A percentile compares a stretch with the other conserved stretches of the same genome.
These are phyloP conservation scores for Dryadula phaetusa DNA, from an alignment of 2,888 invertebrate genomes.

Conservation along the genomic window DNA sequence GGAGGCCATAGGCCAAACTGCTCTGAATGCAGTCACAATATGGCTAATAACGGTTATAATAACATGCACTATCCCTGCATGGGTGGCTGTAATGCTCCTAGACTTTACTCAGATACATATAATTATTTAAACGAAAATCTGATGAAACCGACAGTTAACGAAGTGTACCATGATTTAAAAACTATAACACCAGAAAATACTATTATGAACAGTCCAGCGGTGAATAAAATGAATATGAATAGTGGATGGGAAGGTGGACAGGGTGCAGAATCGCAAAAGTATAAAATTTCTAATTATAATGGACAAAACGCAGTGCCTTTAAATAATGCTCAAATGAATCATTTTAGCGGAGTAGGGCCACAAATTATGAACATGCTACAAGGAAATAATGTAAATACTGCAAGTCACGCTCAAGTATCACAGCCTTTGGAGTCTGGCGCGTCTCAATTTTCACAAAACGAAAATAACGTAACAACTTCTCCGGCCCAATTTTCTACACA, in stretches of 20 bases:
- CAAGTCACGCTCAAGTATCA: conserved; percentile 36
- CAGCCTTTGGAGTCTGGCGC: conserved; percentile 46
- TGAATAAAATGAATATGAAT: conserved; percentile 60
- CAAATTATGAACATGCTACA: conserved; percentile 69
- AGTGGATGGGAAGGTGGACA: neutral
- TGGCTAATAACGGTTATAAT: conserved; percentile 49
- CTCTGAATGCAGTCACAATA: conserved; percentile 50
- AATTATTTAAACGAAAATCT: conserved; percentile 68
- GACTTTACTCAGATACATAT: conserved; percentile 71
- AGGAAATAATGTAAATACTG: conserved; percentile 46
- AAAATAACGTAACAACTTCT: conserved; percentile 50
- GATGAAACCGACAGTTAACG: conserved; percentile 73
- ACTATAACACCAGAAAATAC: conserved; percentile 67
- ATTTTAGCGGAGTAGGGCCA: conserved; percentile 64
- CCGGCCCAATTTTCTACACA: conserved; percentile 27
- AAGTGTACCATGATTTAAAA: conserved; percentile 74
- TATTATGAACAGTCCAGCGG: conserved; percentile 64
- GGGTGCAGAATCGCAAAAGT: neutral
- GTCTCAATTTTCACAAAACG: conserved; percentile 55
- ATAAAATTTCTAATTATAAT: conserved; percentile 25
- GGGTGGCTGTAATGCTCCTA: conserved; percentile 65
- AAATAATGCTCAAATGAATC: conserved; percentile 32
- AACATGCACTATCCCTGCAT: conserved; percentile 51
- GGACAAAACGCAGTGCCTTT: conserved; percentile 4
- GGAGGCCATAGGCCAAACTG: conserved; percentile 57